Percentiles rank a stretch among this genome's conserved stretches.
These are phyloP conservation scores for Parapsyche elsis DNA, from an alignment of 1,140 invertebrate species.

Conservation along the genomic window DNA sequence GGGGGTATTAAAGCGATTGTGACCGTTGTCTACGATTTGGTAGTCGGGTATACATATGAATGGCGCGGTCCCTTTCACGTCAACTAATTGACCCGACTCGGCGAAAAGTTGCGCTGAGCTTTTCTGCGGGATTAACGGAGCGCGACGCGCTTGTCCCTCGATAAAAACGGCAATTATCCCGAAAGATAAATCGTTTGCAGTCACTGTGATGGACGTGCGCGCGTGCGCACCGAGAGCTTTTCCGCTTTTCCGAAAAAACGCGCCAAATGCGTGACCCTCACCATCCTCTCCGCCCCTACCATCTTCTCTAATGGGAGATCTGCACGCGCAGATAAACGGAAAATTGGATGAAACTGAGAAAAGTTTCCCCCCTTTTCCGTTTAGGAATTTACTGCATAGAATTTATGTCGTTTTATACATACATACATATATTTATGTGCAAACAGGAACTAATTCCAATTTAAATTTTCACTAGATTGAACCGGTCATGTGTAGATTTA, in stretches of 20 bases:
- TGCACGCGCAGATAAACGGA: no score
- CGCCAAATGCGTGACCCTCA: background rate
- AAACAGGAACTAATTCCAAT: no score
- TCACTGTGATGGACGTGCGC: background rate
- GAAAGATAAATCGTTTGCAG: background rate
- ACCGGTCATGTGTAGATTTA: no score
- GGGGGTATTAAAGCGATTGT: background rate
- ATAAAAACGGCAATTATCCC: constrained; percentile 28
- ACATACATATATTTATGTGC: no score
- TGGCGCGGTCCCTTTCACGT: background rate
- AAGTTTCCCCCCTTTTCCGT: no score
- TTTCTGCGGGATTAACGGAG: constrained; percentile 3
- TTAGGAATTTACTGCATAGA: no score
- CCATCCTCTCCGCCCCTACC: background rate
- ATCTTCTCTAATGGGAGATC: no score
- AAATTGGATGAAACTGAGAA: no score
- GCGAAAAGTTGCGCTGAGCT: background rate
- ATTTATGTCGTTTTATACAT: no score
- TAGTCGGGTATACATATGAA: background rate
- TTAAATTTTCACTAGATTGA: no score
- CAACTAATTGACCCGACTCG: constrained; percentile 9
- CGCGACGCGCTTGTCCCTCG: constrained; percentile 10
- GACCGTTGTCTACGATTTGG: background rate
- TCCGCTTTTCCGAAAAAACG: background rate
- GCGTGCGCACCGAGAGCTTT: background rate